A percentile compares a stretch with the other conserved stretches of the same genome.
These are phyloP conservation scores for Ceratina australensis DNA, from an alignment of 1,140 invertebrate genomes.

Conservation along the genomic window DNA sequence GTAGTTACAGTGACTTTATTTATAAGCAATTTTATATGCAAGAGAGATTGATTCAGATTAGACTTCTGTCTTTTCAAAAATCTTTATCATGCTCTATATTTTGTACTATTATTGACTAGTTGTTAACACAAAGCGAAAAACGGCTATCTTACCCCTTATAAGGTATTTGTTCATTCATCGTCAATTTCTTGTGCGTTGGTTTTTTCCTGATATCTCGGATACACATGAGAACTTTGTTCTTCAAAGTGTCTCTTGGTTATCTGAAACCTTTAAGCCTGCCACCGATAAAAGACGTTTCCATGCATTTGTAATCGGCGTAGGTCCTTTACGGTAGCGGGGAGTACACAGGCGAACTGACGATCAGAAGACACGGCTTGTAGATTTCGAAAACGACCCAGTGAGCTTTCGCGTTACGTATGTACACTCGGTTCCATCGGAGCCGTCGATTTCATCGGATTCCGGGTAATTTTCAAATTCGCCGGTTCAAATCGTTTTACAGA, in stretches of 20 bases:
- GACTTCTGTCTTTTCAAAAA: no score
- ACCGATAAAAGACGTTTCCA: neutral
- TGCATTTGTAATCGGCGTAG: neutral
- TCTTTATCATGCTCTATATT: no score
- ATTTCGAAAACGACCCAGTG: neutral
- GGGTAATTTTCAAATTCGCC: conserved; percentile 2
- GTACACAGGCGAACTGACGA: neutral
- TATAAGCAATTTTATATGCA: no score
- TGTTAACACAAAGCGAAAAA: no score
- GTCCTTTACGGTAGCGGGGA: neutral
- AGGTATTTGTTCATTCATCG: no score
- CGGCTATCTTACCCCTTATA: no score
- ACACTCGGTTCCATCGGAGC: neutral
- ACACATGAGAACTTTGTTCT: neutral
- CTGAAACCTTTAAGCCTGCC: neutral
- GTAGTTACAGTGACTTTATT: no score
- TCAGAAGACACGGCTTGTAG: neutral
- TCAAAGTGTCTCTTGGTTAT: no score
- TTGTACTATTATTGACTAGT: no score
- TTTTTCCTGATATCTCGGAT: no score
- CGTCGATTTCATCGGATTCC: neutral
- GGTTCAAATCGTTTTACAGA: neutral
- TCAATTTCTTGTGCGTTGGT: no score
- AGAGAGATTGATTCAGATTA: no score
- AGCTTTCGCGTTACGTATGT: neutral